Conservation (phyloP, 2,888 invertebrate genomes). For the Sesamia inferens region DNA sequence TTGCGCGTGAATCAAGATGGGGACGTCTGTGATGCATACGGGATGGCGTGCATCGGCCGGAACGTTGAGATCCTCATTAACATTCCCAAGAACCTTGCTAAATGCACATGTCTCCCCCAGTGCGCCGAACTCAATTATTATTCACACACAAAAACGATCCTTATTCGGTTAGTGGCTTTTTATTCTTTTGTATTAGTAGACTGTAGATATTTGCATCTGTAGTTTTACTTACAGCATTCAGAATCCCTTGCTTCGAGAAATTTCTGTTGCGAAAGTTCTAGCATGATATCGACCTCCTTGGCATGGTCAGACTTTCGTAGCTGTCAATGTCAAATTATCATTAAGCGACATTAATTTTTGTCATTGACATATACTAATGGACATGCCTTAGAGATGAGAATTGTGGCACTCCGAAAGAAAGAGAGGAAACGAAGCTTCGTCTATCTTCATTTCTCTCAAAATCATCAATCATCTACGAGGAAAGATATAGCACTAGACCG, state of each 20-base stretch:
- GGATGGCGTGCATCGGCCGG: constrained; percentile 89
- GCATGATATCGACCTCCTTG: not conserved
- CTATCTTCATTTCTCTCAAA: too few relatives aligned
- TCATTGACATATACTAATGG: too few relatives aligned
- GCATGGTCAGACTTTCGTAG: not conserved
- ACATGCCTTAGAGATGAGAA: too few relatives aligned
- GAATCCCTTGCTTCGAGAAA: not conserved
- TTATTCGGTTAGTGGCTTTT: constrained; percentile 80
- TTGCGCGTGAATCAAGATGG: constrained; percentile 78
- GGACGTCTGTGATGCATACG: constrained; percentile 86
- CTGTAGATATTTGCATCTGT: not conserved
- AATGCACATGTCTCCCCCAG: constrained; percentile 87
- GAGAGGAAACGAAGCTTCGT: too few relatives aligned
- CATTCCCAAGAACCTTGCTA: constrained; percentile 86
- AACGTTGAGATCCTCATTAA: constrained; percentile 88
- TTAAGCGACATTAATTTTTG: not conserved
- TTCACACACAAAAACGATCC: constrained; percentile 86
- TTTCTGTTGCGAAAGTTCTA: not conserved
- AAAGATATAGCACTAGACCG: too few relatives aligned
- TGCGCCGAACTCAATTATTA: constrained; percentile 88
- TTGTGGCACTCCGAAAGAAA: too few relatives aligned
- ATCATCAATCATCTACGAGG: too few relatives aligned
- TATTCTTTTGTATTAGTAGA: constrained; percentile 17
- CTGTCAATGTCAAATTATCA: constrained; percentile 13
- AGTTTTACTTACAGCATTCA: not conserved